Conservation (phyloP, 2,797 vertebrate genomes). For the Periparus ater region DNA sequence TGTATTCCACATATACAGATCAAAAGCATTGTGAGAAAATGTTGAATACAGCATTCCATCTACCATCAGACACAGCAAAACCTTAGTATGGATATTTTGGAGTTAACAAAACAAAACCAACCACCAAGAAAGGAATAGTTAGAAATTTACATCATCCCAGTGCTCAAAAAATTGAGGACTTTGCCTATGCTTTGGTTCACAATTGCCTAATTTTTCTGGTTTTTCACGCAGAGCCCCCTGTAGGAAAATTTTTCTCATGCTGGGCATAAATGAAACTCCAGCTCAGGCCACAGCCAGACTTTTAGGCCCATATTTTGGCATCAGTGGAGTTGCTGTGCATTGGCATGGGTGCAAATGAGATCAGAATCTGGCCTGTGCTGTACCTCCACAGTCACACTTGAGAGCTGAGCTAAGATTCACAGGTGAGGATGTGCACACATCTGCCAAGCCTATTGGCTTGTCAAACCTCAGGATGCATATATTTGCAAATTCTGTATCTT, state of each 20-base stretch:
- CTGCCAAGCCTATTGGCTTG: neutral
- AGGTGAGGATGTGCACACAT: neutral
- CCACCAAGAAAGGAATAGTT: neutral
- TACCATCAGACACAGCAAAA: neutral
- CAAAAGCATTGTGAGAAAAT: neutral
- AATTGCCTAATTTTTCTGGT: neutral
- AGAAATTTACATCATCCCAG: neutral
- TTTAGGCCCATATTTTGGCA: neutral
- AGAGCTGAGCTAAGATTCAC: neutral
- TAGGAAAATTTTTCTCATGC: neutral
- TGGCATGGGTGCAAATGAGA: neutral
- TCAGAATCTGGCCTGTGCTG: neutral
- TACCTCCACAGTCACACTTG: neutral
- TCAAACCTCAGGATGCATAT: neutral
- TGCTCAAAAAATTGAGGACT: neutral
- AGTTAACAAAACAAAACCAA: neutral
- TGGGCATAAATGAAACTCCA: neutral
- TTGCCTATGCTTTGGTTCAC: neutral
- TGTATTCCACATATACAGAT: neutral
- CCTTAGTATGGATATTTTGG: neutral
- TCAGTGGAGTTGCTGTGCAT: neutral
- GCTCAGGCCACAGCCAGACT: neutral
- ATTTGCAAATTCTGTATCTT: neutral
- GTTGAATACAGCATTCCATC: slow-evolving; percentile 20
- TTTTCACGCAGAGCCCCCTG: neutral